These are phyloP conservation scores for Nesidiocoris tenuis DNA, from an alignment of 2,888 invertebrate genomes.

Conservation along the genomic window DNA sequence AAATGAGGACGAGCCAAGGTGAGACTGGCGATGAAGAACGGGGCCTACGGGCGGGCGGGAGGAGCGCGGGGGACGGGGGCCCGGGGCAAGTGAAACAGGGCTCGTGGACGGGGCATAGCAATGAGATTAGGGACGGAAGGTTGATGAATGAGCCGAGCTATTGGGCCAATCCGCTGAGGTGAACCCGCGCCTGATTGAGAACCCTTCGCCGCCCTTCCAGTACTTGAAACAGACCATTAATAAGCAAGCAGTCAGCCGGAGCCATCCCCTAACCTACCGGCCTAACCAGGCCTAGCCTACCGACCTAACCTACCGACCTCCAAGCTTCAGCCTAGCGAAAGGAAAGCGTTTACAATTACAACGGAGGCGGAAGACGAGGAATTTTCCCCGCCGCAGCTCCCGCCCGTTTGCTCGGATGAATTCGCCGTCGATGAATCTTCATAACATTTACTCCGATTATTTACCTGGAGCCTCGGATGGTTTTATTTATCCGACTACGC, in stretches of 20 bases:
- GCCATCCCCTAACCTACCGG: neutral
- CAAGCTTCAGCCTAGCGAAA: too few relatives aligned
- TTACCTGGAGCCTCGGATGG: too few relatives aligned
- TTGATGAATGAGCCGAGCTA: slow-evolving; percentile 41
- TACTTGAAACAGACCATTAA: slow-evolving; percentile 40
- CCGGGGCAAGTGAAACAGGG: neutral
- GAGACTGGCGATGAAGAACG: neutral
- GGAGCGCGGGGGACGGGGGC: neutral
- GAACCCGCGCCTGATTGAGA: slow-evolving; percentile 40
- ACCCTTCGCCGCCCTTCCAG: slow-evolving; percentile 30
- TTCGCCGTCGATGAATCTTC: slow-evolving; percentile 35
- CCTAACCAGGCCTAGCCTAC: neutral
- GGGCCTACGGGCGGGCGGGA: neutral
- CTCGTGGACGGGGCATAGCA: slow-evolving; percentile 14
- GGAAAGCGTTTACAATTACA: slow-evolving; percentile 34
- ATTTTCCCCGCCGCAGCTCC: neutral
- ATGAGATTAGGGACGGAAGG: slow-evolving; percentile 36
- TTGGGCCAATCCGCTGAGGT: slow-evolving; percentile 43
- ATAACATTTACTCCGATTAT: slow-evolving; percentile 37
- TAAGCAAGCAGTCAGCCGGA: slow-evolving; percentile 35
- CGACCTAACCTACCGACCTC: neutral
- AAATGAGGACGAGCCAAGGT: slow-evolving; percentile 23
- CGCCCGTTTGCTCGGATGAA: neutral
- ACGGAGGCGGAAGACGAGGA: slow-evolving; percentile 25
- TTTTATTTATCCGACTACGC: too few relatives aligned